Percentiles rank a stretch among this genome's conserved stretches.
Evolutionary conservation across 2,113 vertebrate species (phyloP).

Genomic region (Aythya baeri): DNA sequence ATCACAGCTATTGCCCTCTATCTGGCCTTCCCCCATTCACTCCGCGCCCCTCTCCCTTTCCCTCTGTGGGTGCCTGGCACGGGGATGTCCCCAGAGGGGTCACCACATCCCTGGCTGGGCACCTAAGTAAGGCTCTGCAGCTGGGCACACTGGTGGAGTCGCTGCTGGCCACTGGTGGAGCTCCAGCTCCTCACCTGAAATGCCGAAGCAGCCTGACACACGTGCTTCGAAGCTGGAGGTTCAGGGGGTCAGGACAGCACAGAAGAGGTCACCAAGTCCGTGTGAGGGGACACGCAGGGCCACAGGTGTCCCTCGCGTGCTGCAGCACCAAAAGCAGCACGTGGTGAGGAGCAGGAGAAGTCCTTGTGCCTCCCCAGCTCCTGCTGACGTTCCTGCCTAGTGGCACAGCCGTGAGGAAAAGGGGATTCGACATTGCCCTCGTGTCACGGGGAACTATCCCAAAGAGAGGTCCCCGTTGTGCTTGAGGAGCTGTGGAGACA

Average conservation of each 20-base stretch:
- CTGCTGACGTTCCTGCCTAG: fast-evolving
- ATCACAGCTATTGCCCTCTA: background rate
- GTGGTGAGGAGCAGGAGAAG: fast-evolving
- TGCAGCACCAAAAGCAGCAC: background rate
- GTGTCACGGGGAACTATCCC: background rate
- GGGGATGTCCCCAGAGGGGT: too few relatives aligned
- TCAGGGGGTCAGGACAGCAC: background rate
- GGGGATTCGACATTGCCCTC: background rate
- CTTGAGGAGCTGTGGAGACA: background rate
- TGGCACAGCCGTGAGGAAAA: fast-evolving
- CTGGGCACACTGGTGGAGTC: background rate
- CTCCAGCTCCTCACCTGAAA: background rate
- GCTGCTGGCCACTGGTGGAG: background rate
- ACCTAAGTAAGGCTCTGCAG: background rate
- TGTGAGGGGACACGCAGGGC: background rate
- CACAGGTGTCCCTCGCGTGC: background rate
- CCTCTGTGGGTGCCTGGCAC: background rate
- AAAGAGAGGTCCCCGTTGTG: background rate
- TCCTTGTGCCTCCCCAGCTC: fast-evolving
- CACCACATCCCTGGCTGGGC: background rate
- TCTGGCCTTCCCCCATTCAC: background rate
- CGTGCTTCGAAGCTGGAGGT: fast-evolving
- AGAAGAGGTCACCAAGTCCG: fast-evolving
- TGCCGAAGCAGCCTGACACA: background rate
- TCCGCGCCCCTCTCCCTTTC: background rate